Percentiles rank a stretch among this genome's conserved stretches.
These are phyloP conservation scores for Penelope pileata DNA, from an alignment of 2,113 vertebrate species.

Conservation along the genomic window DNA sequence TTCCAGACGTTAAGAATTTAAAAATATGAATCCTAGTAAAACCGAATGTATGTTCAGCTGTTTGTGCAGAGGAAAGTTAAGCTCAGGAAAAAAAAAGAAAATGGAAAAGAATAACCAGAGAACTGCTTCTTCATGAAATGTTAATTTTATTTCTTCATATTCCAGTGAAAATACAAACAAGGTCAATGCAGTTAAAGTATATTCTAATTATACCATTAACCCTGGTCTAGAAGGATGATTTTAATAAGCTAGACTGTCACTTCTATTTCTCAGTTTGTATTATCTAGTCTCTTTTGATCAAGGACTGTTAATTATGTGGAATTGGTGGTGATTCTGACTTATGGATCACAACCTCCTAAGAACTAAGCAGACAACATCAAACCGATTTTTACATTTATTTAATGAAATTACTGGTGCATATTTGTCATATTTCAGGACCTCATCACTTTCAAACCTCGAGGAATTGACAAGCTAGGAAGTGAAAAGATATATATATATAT, in stretches of 20 bases:
- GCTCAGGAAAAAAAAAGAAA: background rate
- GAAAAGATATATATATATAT: slow-evolving; percentile 4
- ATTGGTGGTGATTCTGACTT: slow-evolving; percentile 52
- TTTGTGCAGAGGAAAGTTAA: background rate
- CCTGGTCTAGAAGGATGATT: slow-evolving; percentile 41
- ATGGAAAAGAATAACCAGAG: background rate
- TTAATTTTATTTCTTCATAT: slow-evolving; percentile 59
- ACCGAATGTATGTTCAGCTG: background rate
- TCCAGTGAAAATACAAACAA: slow-evolving; percentile 44
- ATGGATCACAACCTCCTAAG: slow-evolving; percentile 56
- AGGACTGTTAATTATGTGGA: slow-evolving; percentile 54
- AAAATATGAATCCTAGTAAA: background rate
- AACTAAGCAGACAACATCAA: slow-evolving; percentile 65
- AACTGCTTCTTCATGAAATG: slow-evolving; percentile 46
- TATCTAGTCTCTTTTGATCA: slow-evolving; percentile 60
- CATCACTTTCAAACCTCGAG: background rate
- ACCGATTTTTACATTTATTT: slow-evolving; percentile 49
- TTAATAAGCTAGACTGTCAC: slow-evolving; percentile 48
- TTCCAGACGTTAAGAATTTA: background rate
- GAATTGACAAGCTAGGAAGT: slow-evolving; percentile 27
- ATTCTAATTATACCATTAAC: slow-evolving; percentile 63
- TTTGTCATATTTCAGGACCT: slow-evolving; percentile 28
- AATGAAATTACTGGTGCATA: slow-evolving; percentile 47
- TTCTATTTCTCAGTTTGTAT: slow-evolving; percentile 58
- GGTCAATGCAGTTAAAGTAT: slow-evolving; percentile 44